Conservation (phyloP, 2,888 invertebrate genomes). For the Caenorhabditis macrosperma region DNA sequence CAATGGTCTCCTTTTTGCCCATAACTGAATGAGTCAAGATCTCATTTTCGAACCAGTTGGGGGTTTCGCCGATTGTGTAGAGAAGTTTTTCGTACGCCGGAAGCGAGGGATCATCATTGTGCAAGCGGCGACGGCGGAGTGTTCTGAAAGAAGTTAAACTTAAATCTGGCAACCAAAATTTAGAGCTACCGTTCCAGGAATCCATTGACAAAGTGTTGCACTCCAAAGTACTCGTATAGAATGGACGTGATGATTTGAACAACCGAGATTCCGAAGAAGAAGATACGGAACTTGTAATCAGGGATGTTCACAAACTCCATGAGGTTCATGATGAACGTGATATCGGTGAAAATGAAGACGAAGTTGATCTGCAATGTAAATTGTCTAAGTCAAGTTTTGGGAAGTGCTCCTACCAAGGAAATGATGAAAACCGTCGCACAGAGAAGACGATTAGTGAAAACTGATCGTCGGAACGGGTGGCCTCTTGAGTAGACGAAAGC, state of each 20-base stretch:
- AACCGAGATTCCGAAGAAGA: slow-evolving; percentile 16
- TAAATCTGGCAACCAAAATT: no score
- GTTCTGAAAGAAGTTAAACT: slow-evolving; percentile 22
- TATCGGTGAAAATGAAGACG: slow-evolving; percentile 24
- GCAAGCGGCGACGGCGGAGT: slow-evolving; percentile 12
- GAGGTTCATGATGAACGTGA: slow-evolving; percentile 13
- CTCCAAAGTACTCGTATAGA: slow-evolving; percentile 37
- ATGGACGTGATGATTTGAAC: slow-evolving; percentile 6
- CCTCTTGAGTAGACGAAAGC: slow-evolving; percentile 54
- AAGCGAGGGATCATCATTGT: slow-evolving; percentile 19
- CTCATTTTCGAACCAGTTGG: slow-evolving; percentile 43
- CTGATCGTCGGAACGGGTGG: slow-evolving; percentile 50
- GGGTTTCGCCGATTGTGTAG: slow-evolving; percentile 1
- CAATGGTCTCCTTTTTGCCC: slow-evolving; percentile 29
- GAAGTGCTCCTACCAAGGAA: not conserved
- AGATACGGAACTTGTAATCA: not conserved
- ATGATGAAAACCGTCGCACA: slow-evolving; percentile 25
- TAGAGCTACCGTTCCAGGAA: no score
- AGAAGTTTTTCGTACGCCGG: slow-evolving; percentile 34
- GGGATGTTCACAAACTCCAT: slow-evolving; percentile 51
- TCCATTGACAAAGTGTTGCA: slow-evolving; percentile 17
- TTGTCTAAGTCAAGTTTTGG: not conserved
- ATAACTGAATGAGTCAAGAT: not conserved
- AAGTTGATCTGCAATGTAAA: slow-evolving; percentile 31
- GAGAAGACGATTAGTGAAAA: slow-evolving; percentile 53